A percentile compares a stretch with the other conserved stretches of the same genome.
These are phyloP conservation scores for Discoglossus pictus DNA, from an alignment of 2,797 vertebrate genomes.

Conservation along the genomic window DNA sequence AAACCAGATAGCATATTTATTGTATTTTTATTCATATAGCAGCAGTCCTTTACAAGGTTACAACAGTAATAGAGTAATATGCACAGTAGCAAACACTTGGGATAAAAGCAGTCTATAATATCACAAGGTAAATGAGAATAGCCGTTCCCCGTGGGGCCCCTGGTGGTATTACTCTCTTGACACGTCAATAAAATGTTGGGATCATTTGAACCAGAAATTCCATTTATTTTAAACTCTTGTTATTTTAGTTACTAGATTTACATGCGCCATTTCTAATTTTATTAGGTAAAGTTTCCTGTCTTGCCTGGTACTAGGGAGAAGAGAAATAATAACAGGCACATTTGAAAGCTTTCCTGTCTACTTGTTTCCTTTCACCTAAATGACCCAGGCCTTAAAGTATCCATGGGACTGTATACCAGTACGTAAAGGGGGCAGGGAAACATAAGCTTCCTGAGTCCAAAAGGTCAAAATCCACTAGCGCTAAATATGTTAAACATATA, in stretches of 20 bases:
- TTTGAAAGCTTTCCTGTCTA: conserved; percentile 32
- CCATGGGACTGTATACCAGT: conserved; percentile 1
- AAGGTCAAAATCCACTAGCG: conserved; percentile 35
- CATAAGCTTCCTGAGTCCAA: conserved; percentile 36
- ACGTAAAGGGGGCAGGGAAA: conserved; percentile 14
- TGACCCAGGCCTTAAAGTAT: conserved; percentile 36
- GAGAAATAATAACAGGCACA: conserved; percentile 15
- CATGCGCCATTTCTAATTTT: background rate
- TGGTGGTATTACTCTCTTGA: too few relatives aligned
- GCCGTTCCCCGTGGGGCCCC: too few relatives aligned
- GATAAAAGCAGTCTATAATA: too few relatives aligned
- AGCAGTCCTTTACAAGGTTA: too few relatives aligned
- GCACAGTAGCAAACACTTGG: too few relatives aligned
- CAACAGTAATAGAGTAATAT: too few relatives aligned
- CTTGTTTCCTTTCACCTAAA: conserved; percentile 29
- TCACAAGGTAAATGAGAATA: too few relatives aligned
- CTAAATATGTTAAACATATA: too few relatives aligned
- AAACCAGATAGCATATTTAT: too few relatives aligned
- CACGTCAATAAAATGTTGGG: too few relatives aligned
- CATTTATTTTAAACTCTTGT: background rate
- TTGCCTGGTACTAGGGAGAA: conserved; percentile 18
- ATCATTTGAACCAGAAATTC: background rate
- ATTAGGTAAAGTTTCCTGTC: conserved; percentile 33
- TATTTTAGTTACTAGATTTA: background rate
- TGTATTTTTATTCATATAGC: too few relatives aligned